Base-by-base conservation (phyloP, 1,140 invertebrate species). In the Drosophila melanica region DNA sequence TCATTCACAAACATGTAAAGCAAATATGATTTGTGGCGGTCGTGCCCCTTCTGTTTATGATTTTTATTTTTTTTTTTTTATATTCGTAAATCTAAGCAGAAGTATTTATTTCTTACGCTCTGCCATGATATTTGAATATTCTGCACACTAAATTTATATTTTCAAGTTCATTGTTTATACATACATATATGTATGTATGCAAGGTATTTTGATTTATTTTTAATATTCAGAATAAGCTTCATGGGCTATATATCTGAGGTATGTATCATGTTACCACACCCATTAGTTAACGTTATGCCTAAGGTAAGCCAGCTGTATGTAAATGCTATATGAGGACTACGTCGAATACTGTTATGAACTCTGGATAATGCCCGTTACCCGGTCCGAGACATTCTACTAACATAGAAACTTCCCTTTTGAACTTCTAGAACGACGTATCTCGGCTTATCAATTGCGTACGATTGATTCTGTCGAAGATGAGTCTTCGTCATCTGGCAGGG, bases 401-500 rank as follows among this genome's bases (percentile, higher is more conserved):
- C 27, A 10, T 35, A 7, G 35, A 33, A 45, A 41, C n/a, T 80
- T 37, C 30, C 55, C 9, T 51, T 86, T 86, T 45, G 20, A 55
- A 20, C 30, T 77, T 75, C 42, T 77, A 92, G 90, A 92, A 66
- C 90, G 90, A 75, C 90, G 90, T 57, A 92, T 92, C 80, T 92
- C 90, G 81, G 90, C 90, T 64, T 92, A 70, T 86, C 90, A 92
- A 82, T 87, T 92, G 66, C 76, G 82, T 41, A 79, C 89, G 53
- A 92, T 91, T 78, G 90, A 92, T 82, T 91, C 90, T 65, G 89
- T 75, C 70, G 90, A 92, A 75, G 90, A 90, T 89, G 90, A 92
- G 69, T 82, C 90, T 20, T 92, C 90, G 48, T 92, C 90, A 16
- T 91, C 90, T 57, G 90, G 90, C 12, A 81, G 87, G 53, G 90